Base-by-base conservation (phyloP, 1,140 invertebrate species). In the Pentalonia nigronervosa region DNA sequence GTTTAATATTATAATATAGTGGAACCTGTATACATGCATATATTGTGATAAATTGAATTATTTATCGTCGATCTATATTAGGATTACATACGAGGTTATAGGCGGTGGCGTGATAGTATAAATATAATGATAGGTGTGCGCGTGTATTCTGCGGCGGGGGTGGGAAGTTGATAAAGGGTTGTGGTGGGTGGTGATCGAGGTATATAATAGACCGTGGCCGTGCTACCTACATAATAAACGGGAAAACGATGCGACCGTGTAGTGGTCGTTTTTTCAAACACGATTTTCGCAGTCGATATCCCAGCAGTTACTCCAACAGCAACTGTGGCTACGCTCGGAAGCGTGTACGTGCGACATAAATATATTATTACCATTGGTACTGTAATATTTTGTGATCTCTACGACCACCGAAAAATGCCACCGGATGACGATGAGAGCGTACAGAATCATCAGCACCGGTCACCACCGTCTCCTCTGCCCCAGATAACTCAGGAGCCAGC, bases 21-120 rank as follows among this genome's bases (percentile, higher is more conserved):
- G 60, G 6, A 3, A n/a, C 30, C 30, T n/a, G n/a, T 76, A n/a
- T n/a, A 76, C 30, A 11, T 76, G 30, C n/a, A 76, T n/a, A 76
- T n/a, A 67, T n/a, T n/a, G 60, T 34, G 60, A 76, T 76, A 76
- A n/a, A 76, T 84, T 84, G 36, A 84, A 84, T 84, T 84, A 84
- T 84, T 84, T 84, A 84, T 84, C 41, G 36, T 21, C 23, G 83
- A 84, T 83, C 81, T 36, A 83, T 84, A 84, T 84, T 41, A 76
- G n/a, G 60, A 76, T 76, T 84, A 41, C 36, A 36, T 36, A 41
- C 36, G 41, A 84, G 34, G 6, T 30, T 53, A 21, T 53, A 53
- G 3, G 21, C 23, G 30, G 60, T 76, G n/a, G 60, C 60, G 60
- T 76, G 60, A n/a, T 76, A 20, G 60, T 76, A 76, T 76, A 76